Evolutionary conservation across 2,113 vertebrate species (phyloP), one percentile per base, ranked within the genome.

Genomic region (Macrotis lagotis): DNA sequence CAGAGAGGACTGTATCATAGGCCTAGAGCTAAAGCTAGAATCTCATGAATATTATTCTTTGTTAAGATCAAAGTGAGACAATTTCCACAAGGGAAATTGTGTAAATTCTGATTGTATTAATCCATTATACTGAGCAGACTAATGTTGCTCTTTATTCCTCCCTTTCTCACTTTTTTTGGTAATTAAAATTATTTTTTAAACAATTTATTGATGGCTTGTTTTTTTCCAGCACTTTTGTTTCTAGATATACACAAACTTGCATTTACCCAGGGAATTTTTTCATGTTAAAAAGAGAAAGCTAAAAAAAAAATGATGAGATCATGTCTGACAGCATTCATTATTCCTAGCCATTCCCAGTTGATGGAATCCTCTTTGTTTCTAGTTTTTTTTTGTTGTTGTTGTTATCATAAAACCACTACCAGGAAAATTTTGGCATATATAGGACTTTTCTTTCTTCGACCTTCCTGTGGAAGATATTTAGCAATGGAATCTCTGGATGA

Each of bases 21-120:
- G 66, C 16, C 5, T n/a, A 74, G 66, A 22, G 14, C 31, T 44
- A 83, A 19, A 83, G 19, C 16, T 2, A 44, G 22, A 83, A 16
- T 83, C 37, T 44, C 16, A 83, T 83, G n/a, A 83, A 24, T 83
- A 16, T 44, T 92, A 89, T 51, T 48, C 26, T 49, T 47, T n/a
- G n/a, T n/a, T n/a, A n/a, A n/a, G n/a, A n/a, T n/a, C 25, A 50
- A 50, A 50, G 50, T 50, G 44, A 95, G 94, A 90, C 92, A 88
- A 92, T 16, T 31, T 83, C 28, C 7, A 50, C 0, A 0, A 92
- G 3, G 91, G 4, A 53, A 48, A 52, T 19, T 92, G 52, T 50
- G 22, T 26, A 89, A 74, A 95, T 37, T 83, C 37, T 83, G 19
- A 83, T 24, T 44, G n/a, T 44, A 44, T n/a, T 83, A 83, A 83